phyloP scores from a whole-genome alignment of 2,888 invertebrate species.

The Rhopalosiphum nymphaeae region DNA sequence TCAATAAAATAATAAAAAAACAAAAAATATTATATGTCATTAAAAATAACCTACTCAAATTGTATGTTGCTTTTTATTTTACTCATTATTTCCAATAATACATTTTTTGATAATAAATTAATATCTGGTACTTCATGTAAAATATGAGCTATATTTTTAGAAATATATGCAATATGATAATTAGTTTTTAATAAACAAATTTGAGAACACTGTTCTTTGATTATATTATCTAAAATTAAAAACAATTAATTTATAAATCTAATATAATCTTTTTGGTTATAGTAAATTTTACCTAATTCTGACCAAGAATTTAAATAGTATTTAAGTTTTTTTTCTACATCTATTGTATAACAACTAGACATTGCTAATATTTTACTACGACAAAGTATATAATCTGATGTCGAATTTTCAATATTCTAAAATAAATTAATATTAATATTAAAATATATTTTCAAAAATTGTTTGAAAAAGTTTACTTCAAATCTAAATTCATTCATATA shows the following conservation, averaged over 20 bases:
- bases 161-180: conserved; percentile 47
- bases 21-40: not conserved
- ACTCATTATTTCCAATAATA: conserved; percentile 27
- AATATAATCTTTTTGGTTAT: not conserved
- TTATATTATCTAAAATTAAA: conserved; percentile 22
- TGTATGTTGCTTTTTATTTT: conserved; percentile 23
- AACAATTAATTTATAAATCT: not conserved
- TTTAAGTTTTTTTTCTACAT: conserved; percentile 36
- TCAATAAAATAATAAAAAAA: not conserved
- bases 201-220: conserved; percentile 28
- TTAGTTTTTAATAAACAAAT: conserved; percentile 45
- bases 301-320: conserved; percentile 47
- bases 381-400: conserved; percentile 22
- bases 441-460: not conserved
- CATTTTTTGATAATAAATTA: conserved; percentile 14
- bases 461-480: conserved; percentile 12
- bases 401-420: conserved; percentile 43
- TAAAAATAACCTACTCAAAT: not conserved
- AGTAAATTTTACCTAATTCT: conserved; percentile 36
- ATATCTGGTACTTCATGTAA: conserved; percentile 17
- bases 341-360: conserved; percentile 18
- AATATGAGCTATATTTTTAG: conserved; percentile 23
- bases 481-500: conserved; percentile 67
- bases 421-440: conserved; percentile 29
- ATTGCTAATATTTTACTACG: conserved; percentile 48